A percentile compares a stretch with the other conserved stretches of the same genome.
These are phyloP conservation scores for Clarias magur DNA, from an alignment of 2,113 vertebrate species.

Conservation along the genomic window DNA sequence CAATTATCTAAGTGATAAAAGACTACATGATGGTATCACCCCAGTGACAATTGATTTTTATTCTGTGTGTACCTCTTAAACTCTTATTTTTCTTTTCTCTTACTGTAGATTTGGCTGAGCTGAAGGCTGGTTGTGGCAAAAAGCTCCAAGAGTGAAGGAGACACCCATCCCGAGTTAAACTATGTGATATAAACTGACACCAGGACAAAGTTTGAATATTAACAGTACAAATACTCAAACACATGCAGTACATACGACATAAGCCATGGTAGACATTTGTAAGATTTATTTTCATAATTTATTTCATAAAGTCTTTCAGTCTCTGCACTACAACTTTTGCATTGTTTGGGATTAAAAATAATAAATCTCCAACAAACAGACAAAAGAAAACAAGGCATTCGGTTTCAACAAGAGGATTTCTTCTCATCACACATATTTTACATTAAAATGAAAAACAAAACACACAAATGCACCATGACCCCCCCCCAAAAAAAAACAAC, in stretches of 20 bases:
- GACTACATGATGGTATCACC: neutral
- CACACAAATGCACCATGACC: no score
- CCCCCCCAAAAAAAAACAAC: no score
- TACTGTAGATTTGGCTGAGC: constrained; percentile 63
- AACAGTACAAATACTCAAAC: neutral
- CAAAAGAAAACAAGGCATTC: neutral
- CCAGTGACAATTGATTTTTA: neutral
- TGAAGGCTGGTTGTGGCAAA: constrained; percentile 62
- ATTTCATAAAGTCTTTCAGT: constrained; percentile 8
- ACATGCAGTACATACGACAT: neutral
- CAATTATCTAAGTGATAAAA: neutral
- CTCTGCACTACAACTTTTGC: neutral
- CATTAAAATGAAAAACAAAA: no score
- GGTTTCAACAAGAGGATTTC: neutral
- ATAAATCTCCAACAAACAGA: neutral
- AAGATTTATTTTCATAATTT: constrained; percentile 38
- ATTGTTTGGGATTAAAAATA: neutral
- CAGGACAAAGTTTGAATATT: neutral
- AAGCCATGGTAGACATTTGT: neutral
- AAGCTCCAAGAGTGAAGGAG: constrained; percentile 35
- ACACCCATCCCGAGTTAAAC: neutral
- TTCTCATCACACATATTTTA: neutral
- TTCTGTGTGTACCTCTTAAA: neutral
- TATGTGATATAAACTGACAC: neutral
- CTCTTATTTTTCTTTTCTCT: neutral